Evolutionary conservation across 1,140 invertebrate species (phyloP).

Genomic region (Atopsyche davidsoni): DNA sequence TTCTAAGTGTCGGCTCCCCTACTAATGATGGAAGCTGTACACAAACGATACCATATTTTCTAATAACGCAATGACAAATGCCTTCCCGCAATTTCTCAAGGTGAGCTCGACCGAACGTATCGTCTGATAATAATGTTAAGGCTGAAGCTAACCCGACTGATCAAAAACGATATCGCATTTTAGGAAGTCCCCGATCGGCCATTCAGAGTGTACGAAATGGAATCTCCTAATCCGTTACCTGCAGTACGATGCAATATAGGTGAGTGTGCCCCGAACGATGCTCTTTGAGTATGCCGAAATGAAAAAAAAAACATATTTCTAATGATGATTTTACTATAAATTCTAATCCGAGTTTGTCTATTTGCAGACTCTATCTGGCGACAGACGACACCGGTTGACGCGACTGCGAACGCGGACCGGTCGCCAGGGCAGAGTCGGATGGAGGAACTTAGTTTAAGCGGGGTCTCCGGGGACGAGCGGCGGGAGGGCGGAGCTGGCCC

Average conservation of each 20-base stretch:
- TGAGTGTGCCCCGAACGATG: background rate
- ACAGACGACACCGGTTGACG: background rate
- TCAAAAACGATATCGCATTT: background rate
- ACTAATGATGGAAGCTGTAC: constrained; percentile 25
- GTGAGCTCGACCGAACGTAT: constrained; percentile 7
- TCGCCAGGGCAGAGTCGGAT: constrained; percentile 2
- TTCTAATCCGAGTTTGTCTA: background rate
- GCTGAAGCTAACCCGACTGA: background rate
- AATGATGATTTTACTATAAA: no score
- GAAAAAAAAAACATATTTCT: no score
- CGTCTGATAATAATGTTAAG: background rate
- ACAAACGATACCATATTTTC: constrained; percentile 23
- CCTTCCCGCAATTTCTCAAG: constrained; percentile 17
- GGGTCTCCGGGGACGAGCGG: constrained; percentile 31
- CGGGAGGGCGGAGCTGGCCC: constrained; percentile 42
- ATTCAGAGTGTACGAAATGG: constrained; percentile 20
- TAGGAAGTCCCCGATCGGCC: constrained; percentile 20
- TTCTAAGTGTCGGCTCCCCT: constrained; percentile 17
- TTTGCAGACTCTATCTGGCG: constrained; percentile 13
- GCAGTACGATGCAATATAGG: constrained; percentile 27
- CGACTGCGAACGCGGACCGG: background rate
- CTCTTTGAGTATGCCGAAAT: no score
- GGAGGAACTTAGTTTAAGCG: constrained; percentile 3
- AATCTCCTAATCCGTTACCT: constrained; percentile 28
- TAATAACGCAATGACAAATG: constrained; percentile 26